These are phyloP conservation scores for Drosophila pseudoananassae DNA, from an alignment of 1,140 invertebrate species.

Conservation along the genomic window DNA sequence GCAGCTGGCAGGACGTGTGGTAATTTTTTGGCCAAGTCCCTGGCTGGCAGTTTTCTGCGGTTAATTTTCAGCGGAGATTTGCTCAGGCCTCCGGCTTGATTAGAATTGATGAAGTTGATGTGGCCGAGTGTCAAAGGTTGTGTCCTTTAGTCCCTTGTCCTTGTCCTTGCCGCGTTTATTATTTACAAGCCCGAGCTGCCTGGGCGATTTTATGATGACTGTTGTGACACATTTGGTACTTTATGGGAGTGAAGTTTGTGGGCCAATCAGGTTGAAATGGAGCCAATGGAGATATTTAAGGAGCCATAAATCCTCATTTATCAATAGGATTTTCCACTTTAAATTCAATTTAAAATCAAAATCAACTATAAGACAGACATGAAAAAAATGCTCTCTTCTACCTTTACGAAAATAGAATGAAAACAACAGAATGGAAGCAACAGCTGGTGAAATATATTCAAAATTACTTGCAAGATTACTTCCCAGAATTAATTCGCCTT, in stretches of 20 bases:
- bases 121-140: slow-evolving; percentile 49
- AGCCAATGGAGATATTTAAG: too few relatives aligned
- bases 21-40: slow-evolving; percentile 37
- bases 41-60: slow-evolving; percentile 55
- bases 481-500: slow-evolving; percentile 20
- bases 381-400: too few relatives aligned
- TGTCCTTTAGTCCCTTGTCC: slow-evolving; percentile 4
- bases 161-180: slow-evolving; percentile 59
- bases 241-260: background rate
- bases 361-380: too few relatives aligned
- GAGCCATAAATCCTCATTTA: too few relatives aligned
- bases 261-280: too few relatives aligned
- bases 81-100: slow-evolving; percentile 56
- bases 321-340: too few relatives aligned
- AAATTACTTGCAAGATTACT: slow-evolving; percentile 26
- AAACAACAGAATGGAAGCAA: background rate
- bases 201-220: slow-evolving; percentile 23
- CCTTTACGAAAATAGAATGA: background rate
- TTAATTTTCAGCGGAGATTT: slow-evolving; percentile 79
- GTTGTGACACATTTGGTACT: slow-evolving; percentile 29
- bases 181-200: slow-evolving; percentile 46
- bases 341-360: background rate
- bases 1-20: slow-evolving; percentile 27
- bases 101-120: slow-evolving; percentile 77
- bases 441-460: slow-evolving; percentile 6